Conservation (phyloP, 1,140 invertebrate genomes). For the Leptinotarsa undecemlineata region DNA sequence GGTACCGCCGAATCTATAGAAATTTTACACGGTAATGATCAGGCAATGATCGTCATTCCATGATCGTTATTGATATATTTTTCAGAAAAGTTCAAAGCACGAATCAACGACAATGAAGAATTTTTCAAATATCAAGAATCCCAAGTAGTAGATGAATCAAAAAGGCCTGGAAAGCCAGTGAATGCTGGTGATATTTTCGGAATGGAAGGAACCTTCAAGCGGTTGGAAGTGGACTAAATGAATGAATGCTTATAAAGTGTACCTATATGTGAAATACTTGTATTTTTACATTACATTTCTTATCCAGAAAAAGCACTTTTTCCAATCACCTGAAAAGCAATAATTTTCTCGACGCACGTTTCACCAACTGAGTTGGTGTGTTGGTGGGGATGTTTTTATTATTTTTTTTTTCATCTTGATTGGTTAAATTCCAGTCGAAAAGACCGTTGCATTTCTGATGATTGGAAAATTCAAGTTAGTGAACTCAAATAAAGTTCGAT, state of each 20-base stretch:
- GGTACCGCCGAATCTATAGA: slow-evolving; percentile 53
- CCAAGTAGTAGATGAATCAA: slow-evolving; percentile 63
- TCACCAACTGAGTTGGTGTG: no score
- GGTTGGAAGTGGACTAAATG: slow-evolving; percentile 69
- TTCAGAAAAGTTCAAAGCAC: slow-evolving; percentile 44
- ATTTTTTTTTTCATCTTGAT: no score
- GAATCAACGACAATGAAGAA: slow-evolving; percentile 56
- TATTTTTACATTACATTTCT: no score
- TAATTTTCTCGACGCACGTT: no score
- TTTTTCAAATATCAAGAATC: slow-evolving; percentile 62
- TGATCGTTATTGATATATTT: slow-evolving; percentile 9
- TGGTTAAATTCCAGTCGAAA: no score
- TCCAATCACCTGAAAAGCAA: no score
- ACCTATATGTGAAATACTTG: no score
- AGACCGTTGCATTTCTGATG: no score
- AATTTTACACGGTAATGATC: slow-evolving; percentile 34
- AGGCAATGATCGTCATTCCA: neutral
- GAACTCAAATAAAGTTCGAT: no score
- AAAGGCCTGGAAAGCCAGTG: slow-evolving; percentile 67
- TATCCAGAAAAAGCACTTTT: no score
- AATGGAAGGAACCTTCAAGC: slow-evolving; percentile 74
- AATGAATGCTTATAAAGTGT: neutral
- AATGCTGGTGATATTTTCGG: slow-evolving; percentile 66
- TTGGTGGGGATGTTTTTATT: no score
- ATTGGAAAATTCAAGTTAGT: no score